Percentiles rank a stretch among this genome's conserved stretches.
Evolutionary conservation across 2,888 invertebrate genomes (phyloP).

Genomic region (Orchesella flavescens): DNA sequence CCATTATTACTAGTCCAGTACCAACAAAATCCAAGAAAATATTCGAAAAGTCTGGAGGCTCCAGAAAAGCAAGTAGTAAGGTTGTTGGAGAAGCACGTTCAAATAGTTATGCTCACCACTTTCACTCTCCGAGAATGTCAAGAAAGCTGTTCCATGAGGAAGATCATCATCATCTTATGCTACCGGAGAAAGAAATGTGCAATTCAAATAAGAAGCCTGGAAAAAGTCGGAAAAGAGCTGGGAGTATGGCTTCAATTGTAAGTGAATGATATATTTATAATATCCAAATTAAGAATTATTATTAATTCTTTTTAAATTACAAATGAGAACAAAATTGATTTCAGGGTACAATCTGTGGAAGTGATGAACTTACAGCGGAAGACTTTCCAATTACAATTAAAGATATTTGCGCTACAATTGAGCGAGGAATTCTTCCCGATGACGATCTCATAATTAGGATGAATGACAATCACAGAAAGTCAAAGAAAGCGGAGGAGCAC

Average conservation of each 20-base stretch:
- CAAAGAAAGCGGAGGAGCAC: conserved; percentile 4
- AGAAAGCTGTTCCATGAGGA: conserved; percentile 26
- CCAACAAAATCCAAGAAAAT: not conserved
- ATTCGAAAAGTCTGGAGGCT: not conserved
- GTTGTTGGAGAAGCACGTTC: not conserved
- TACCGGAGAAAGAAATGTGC: conserved; percentile 34
- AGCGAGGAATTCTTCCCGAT: not conserved
- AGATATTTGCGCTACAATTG: conserved; percentile 21
- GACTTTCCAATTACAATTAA: conserved; percentile 44
- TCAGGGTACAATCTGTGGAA: conserved; percentile 71
- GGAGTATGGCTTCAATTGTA: conserved; percentile 46
- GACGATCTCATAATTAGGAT: conserved; percentile 11
- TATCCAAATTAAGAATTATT: not conserved
- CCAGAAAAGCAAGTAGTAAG: too few species aligned
- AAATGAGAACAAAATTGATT: not conserved
- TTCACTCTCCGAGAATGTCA: conserved; percentile 14
- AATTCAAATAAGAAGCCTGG: not conserved
- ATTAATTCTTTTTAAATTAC: too few species aligned
- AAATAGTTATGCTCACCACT: conserved; percentile 15
- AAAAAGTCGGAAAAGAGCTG: conserved; percentile 30
- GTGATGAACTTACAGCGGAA: conserved; percentile 69
- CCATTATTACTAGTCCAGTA: not conserved
- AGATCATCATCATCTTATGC: conserved; percentile 7
- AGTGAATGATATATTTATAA: not conserved
- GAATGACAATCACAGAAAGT: conserved; percentile 20